Percentiles rank a stretch among this genome's conserved stretches.
Evolutionary conservation across 2,113 vertebrate genomes (phyloP).

Genomic region (Chaetodon auriga): DNA sequence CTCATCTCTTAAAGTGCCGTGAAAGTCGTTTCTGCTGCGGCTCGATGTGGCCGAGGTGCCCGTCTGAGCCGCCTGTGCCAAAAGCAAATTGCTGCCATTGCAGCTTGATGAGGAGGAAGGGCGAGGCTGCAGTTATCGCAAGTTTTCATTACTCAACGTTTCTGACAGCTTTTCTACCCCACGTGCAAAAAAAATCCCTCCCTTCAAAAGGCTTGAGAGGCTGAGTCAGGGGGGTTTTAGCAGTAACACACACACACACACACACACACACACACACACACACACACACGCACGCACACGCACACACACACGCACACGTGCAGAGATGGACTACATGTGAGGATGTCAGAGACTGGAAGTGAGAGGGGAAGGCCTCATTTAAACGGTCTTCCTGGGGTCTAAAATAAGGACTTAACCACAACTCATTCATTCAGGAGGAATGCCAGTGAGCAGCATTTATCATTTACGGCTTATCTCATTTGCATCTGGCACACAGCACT

Average conservation of each 20-base stretch:
- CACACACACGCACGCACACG: no score
- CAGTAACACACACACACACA: neutral
- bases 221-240: slow-evolving; percentile 8
- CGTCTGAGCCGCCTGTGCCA: slow-evolving; percentile 22
- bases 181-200: neutral
- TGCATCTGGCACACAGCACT: neutral
- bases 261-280: neutral
- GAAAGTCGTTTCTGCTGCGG: slow-evolving; percentile 12
- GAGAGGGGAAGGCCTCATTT: neutral
- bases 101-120: slow-evolving; percentile 56
- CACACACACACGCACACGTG: neutral
- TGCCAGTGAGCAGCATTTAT: neutral
- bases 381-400: neutral
- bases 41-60: slow-evolving; percentile 29
- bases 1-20: slow-evolving; percentile 52
- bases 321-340: neutral
- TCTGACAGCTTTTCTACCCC: slow-evolving; percentile 42
- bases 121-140: slow-evolving; percentile 46
- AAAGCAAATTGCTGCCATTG: slow-evolving; percentile 62
- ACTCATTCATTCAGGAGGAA: neutral
- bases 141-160: slow-evolving; percentile 58
- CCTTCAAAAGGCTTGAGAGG: slow-evolving; percentile 22
- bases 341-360: neutral
- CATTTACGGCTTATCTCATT: neutral
- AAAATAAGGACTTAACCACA: neutral